phyloP scores from a whole-genome alignment of 2,113 vertebrate species.

The Hippocampus mohnikei region DNA sequence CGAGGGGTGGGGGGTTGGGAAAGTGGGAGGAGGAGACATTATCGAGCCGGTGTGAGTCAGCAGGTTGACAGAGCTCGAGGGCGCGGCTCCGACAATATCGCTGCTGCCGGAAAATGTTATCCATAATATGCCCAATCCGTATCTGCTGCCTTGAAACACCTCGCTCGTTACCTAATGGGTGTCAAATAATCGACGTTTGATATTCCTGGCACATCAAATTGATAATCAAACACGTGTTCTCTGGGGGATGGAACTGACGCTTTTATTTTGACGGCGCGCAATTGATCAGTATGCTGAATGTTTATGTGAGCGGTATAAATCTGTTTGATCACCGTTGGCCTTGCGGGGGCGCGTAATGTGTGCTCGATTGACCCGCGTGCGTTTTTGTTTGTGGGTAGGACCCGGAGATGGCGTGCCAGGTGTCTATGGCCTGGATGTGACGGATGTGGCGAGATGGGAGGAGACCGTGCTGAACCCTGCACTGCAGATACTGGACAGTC shows the following conservation, averaged over 20 bases:
- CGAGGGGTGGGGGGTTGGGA: constrained; percentile 22
- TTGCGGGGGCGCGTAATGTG: constrained; percentile 7
- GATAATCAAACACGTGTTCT: neutral
- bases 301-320: constrained; percentile 1
- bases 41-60: constrained; percentile 76
- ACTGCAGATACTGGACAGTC: constrained; percentile 83
- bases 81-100: constrained; percentile 47
- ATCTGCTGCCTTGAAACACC: constrained; percentile 3
- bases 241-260: neutral
- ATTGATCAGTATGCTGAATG: neutral
- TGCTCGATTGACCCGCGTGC: constrained; percentile 2
- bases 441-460: constrained; percentile 82
- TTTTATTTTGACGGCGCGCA: neutral
- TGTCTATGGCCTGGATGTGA: constrained; percentile 87
- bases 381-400: constrained; percentile 68
- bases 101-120: constrained; percentile 26
- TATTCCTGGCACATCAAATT: neutral
- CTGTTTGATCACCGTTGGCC: neutral
- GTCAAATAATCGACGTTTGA: neutral
- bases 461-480: constrained; percentile 84
- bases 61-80: constrained; percentile 64
- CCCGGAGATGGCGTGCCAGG: constrained; percentile 80
- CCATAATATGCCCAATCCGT: constrained; percentile 17
- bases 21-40: constrained; percentile 43
- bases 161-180: constrained; percentile 1